Base-by-base conservation (phyloP, 92 coral and sea anemone genomes). In the Heteractis magnifica region DNA sequence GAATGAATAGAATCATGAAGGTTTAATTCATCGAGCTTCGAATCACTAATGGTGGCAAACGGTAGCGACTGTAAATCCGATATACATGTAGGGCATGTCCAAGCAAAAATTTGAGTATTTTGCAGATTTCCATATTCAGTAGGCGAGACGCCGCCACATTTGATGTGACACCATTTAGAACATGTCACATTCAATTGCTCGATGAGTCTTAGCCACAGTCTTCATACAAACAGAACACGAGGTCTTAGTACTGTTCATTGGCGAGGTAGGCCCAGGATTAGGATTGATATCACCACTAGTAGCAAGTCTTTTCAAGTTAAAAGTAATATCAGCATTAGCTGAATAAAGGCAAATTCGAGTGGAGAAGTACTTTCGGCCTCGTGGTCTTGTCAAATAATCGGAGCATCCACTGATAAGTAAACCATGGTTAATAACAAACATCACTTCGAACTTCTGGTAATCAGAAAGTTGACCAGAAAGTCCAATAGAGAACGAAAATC, bases 201-300 rank as follows among this genome's bases (percentile, higher is more conserved):
- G 71, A 76, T 89, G 92, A 59, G 81, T 89, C 12, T 80, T 72
- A 56, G 89, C 92, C 62, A 85, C 34, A 4, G 89, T 85, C 34
- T 76, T 83, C 65, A 70, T 49, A 75, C 91, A 88, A 8, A 81
- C 77, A 23, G 84, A 85, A 49, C 76, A 76, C 73, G 56, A 52
- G 56, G 21, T 21, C 72, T 65, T 23, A 5, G 82, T 26, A 78
- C 10, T 56, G 56, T 52, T 52, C 56, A 10, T 52, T 5, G 10
- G 6, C n/a, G 50, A 78, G 20, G 56, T 52, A 21, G 74, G 74
- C 2, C 55, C 56, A 5, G 56, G 74, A 44, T 58, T 79, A n/a
- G n/a, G n/a, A n/a, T n/a, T n/a, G n/a, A n/a, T n/a, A n/a, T n/a
- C n/a, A n/a, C n/a, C n/a, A n/a, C n/a, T n/a, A n/a, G n/a, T n/a